Evolutionary conservation across 2,888 invertebrate genomes (phyloP).

Genomic region (Nemoura dubitans): DNA sequence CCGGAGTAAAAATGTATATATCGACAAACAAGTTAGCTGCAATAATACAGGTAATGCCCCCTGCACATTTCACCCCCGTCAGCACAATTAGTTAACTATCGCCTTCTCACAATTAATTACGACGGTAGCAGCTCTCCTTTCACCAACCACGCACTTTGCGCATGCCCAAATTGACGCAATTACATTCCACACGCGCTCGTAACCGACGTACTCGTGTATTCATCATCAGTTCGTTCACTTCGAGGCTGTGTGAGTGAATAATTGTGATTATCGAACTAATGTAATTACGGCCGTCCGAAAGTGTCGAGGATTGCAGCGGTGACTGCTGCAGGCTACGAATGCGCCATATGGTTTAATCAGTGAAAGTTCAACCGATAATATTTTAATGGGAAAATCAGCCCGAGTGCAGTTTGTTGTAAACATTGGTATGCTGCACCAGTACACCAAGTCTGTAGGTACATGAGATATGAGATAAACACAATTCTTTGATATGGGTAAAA

Average conservation of each 20-base stretch:
- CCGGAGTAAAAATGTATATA: no score
- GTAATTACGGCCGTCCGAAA: neutral
- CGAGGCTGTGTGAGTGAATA: neutral
- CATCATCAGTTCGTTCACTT: neutral
- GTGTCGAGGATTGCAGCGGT: neutral
- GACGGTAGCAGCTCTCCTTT: neutral
- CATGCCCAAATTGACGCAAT: slow-evolving; percentile 7
- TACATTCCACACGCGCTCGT: neutral
- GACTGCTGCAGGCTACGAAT: neutral
- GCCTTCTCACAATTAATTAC: neutral
- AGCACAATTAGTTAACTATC: neutral
- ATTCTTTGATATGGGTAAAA: no score
- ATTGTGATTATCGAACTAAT: neutral
- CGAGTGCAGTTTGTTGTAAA: neutral
- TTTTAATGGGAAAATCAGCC: neutral
- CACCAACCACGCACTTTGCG: neutral
- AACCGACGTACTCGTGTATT: neutral
- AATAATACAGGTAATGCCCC: neutral
- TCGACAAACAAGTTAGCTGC: no score
- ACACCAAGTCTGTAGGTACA: no score
- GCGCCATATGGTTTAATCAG: neutral
- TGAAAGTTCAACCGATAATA: neutral
- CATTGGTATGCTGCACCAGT: neutral
- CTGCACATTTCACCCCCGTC: neutral
- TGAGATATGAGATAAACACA: no score